Evolutionary conservation across 35 echinoderm and acorn worm species (phyloP), one percentile per base, ranked within the genome.

Genomic region (Hemicentrotus pulcherrimus): DNA sequence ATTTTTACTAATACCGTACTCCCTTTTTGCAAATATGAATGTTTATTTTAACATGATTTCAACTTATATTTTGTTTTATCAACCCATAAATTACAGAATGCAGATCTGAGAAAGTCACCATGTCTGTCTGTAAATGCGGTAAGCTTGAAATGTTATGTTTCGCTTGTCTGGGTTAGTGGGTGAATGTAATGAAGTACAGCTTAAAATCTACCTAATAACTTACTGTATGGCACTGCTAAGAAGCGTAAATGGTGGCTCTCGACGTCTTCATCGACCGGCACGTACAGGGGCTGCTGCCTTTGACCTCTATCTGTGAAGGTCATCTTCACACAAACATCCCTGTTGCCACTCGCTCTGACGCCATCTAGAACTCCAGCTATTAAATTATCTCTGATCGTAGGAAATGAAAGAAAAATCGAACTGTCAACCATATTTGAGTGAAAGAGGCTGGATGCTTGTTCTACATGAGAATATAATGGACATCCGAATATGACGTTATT

Each of bases 251-350:
- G 97, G 92, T 99, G 70, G 24, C 95, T 95, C 87, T 99, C 98
- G 11, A 99, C 97, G 46, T 99, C 98, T 85, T 99, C 98, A 45
- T 97, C 98, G 4, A 99, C 98, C 55, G 97, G 97, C 10, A 95
- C 94, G 32, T 95, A 99, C 19, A 97, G 88, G n/a, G 98, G 98
- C 22, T 97, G 95, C 16, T 98, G 97, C 32, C 98, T 95, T 41
- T 95, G 94, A 58, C 98, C 98, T 32, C 96, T 95, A 24, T 96
- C 85, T 6, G 98, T 97, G 31, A 97, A 95, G 35, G 94, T 95
- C 96, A 99, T 97, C 55, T 99, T 99, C 0, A 99, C 97, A 61
- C 97, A 98, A 6, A 98, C 96, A 90, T 99, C 98, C 52, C 98
- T 61, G 85, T 99, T 99, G 22, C 98, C 98, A 92, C 98, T 99